Evolutionary conservation across 2,888 invertebrate species (phyloP), one percentile per base, ranked within the genome.

Genomic region (Caradrina clavipalpis): DNA sequence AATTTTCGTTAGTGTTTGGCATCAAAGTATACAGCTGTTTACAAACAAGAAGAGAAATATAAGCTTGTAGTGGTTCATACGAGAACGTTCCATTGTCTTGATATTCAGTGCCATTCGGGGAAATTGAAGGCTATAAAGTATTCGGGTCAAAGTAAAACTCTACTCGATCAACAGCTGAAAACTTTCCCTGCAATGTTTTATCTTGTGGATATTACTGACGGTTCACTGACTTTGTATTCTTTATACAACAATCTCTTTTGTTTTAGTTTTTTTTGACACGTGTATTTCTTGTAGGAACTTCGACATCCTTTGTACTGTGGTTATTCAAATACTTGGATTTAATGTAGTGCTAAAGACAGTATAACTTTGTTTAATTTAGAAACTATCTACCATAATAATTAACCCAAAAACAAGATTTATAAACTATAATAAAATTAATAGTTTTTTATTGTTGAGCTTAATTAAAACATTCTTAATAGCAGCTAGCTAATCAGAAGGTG

Each of bases 161-260:
- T 51, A 58, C 61, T 78, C 54, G 39, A 66, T 78, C 73, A 76
- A 62, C 61, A 61, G 54, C 73, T 78, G 31, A n/a, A 62, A 65
- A 76, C 50, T 65, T 57, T 72, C 26, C 11, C 47, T 47, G 17
- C 21, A 17, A 73, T 58, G 58, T 76, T 62, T 76, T 72, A 75
- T 75, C 54, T 65, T 42, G 21, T 69, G 17, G 3, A 47, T 54
- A 49, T 58, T 22, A 55, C 10, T 10, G 13, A 7, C 22, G 51
- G 73, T 76, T 76, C 60, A 57, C 17, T 69, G 69, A 60, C 76
- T 60, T 26, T 11, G n/a, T 39, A 56, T 51, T 69, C 13, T 56
- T 51, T 39, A 15, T 13, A 19, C 11, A 22, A 42, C 15, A 4
- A 61, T 26, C 5, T 31, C 2, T 31, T 55, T 50, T 50, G 11